Evolutionary conservation across 2,113 vertebrate genomes (phyloP), one percentile per base, ranked within the genome.

Genomic region (Bothrops jararaca): DNA sequence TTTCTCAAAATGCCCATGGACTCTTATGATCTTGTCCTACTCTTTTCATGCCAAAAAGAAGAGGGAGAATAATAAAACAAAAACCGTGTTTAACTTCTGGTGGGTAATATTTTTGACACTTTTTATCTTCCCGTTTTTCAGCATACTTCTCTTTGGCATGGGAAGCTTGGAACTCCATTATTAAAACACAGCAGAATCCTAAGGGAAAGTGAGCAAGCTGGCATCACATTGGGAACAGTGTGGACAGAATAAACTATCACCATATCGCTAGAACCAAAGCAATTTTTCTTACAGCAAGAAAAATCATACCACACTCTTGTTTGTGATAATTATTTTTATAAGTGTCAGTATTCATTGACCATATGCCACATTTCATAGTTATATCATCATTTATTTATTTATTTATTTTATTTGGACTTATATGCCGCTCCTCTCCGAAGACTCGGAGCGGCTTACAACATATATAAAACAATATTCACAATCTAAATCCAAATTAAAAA

Each of bases 201-300:
- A 92, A 94, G 95, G 95, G 97, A 96, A 97, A 92, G 92, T 95
- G 96, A 95, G 95, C 95, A 97, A 97, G 94, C 97, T 97, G 97
- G 92, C 94, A 94, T 93, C 95, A 52, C 96, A 97, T 97, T 45
- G 96, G 95, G 91, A 97, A 45, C 86, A 93, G 60, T 94, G 91
- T 95, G 95, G 95, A 94, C 5, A 56, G 92, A 96, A 95, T 95
- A 91, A 95, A 54, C 85, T 94, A 74, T 91, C 94, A 91, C 22
- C 12, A 11, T 91, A 91, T 42, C 23, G 39, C 24, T 74, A 96
- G 20, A 7, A 94, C 69, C 20, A 94, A 90, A 94, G 54, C 93
- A 95, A 34, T 93, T 53, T 92, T 92, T 54, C 12, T 29, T 94
- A 89, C 69, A 91, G n/a, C 20, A 93, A 50, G 18, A 94, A 94